Base-by-base conservation (phyloP, 1,140 invertebrate genomes). In the Atta texana region DNA sequence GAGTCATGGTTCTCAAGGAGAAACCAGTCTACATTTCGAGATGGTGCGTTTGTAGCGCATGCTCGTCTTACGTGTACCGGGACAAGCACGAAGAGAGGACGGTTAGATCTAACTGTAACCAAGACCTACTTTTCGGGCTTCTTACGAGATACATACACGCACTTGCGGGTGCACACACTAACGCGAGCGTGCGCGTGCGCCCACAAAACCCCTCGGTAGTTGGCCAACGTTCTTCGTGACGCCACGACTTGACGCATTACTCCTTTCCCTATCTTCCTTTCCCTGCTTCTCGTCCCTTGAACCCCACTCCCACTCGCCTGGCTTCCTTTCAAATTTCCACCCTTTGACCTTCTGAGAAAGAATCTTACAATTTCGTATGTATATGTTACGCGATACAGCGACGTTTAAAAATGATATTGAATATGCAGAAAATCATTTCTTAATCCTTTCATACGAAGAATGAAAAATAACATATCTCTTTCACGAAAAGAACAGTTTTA, bases 81-180 rank as follows among this genome's bases (percentile, higher is more conserved):
- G 71, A 57, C 77, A 63, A 86, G 59, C 59, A 57, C n/a, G 69
- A 86, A 53, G 69, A 87, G 72, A 88, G 90, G 91, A 94, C 92
- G 92, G 94, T 94, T 94, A 93, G 90, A 90, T 91, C 91, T 95
- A 95, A 95, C 94, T 94, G 94, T 95, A 94, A 94, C 93, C 92
- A 91, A 93, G 94, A 91, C 94, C 94, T 94, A 95, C 94, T 95
- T 94, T 92, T 75, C 39, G 55, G 78, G 74, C 84, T 91, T 80
- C 85, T 81, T 28, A 69, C 39, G 53, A 51, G 53, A 21, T 16
- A 63, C 69, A 16, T 28, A 24, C 78, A 53, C 49, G n/a, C 21
- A 61, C 34, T 14, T 39, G 55, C 69, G 39, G n/a, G 21, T 51
- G 66, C 39, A 49, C 39, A 69, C 66, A 49, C 66, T 24, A 10